Percentiles rank a stretch among this genome's conserved stretches.
These are phyloP conservation scores for Trissonchulus latispiculum DNA, from an alignment of 2,888 invertebrate species.

Conservation along the genomic window DNA sequence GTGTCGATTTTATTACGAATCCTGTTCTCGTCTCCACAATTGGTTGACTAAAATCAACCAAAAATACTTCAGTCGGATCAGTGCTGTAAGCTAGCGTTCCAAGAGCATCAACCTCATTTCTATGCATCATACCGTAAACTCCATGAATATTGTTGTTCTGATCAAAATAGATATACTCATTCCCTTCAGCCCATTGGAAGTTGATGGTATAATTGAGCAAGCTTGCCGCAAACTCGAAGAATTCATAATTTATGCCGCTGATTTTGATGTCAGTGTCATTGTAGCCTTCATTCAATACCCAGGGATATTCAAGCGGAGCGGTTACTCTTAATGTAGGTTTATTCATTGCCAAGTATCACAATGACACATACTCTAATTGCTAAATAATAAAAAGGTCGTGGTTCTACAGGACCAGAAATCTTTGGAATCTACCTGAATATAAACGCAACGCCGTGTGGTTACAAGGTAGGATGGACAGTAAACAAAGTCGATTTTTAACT, in stretches of 20 bases:
- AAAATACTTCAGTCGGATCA: background rate
- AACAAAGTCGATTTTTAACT: too few species aligned
- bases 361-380: too few species aligned
- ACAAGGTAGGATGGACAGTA: too few species aligned
- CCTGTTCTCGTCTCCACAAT: background rate
- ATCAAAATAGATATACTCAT: background rate
- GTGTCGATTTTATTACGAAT: background rate
- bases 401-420: too few species aligned
- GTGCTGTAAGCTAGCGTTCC: background rate
- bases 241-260: background rate
- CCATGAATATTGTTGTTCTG: background rate
- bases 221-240: background rate
- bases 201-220: background rate
- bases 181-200: background rate
- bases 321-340: background rate
- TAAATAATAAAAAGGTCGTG: too few species aligned
- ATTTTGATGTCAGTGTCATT: background rate
- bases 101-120: background rate
- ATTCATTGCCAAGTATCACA: too few species aligned
- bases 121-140: background rate
- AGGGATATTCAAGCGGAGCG: background rate
- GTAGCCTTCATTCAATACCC: background rate
- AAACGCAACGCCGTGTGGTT: too few species aligned
- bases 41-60: background rate
- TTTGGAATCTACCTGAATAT: too few species aligned